phyloP scores from a whole-genome alignment of 2,888 invertebrate genomes.

The Ligdia adustata region DNA sequence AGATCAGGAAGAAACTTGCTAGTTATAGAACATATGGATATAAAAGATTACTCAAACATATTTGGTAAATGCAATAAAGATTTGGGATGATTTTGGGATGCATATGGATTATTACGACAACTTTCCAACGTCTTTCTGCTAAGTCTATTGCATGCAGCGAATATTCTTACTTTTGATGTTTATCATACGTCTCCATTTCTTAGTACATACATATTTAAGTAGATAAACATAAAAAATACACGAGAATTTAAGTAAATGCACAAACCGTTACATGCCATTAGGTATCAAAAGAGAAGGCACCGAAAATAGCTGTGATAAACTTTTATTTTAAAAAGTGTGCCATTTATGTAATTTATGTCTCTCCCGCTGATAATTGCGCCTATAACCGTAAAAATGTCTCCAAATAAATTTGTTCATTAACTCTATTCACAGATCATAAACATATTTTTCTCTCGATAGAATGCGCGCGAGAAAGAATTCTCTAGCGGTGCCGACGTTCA shows the following conservation, averaged over 20 bases:
- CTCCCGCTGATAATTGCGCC: constrained; percentile 2
- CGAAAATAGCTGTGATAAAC: not conserved
- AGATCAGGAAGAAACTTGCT: too few relatives aligned
- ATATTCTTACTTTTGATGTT: too few relatives aligned
- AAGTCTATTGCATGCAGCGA: too few relatives aligned
- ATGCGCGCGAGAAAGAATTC: constrained; percentile 27
- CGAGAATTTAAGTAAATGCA: not conserved
- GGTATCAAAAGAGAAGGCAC: not conserved
- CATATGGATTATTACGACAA: too few relatives aligned
- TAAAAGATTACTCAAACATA: too few relatives aligned
- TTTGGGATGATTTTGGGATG: too few relatives aligned
- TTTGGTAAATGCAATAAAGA: too few relatives aligned
- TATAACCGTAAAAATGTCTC: constrained; percentile 15
- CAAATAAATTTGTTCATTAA: constrained; percentile 17
- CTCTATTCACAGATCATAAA: constrained; percentile 21
- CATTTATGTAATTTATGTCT: not conserved
- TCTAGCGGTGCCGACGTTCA: constrained; percentile 33
- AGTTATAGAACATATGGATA: too few relatives aligned
- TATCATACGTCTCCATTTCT: too few relatives aligned
- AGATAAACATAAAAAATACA: not conserved
- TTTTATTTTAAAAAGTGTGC: constrained; percentile 4
- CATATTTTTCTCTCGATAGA: constrained; percentile 23
- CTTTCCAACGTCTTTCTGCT: too few relatives aligned
- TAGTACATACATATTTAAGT: too few relatives aligned
- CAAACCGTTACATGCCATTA: not conserved